Evolutionary conservation across 1,140 invertebrate species (phyloP), one percentile per base, ranked within the genome.

Genomic region (Drosophila mojavensis): DNA sequence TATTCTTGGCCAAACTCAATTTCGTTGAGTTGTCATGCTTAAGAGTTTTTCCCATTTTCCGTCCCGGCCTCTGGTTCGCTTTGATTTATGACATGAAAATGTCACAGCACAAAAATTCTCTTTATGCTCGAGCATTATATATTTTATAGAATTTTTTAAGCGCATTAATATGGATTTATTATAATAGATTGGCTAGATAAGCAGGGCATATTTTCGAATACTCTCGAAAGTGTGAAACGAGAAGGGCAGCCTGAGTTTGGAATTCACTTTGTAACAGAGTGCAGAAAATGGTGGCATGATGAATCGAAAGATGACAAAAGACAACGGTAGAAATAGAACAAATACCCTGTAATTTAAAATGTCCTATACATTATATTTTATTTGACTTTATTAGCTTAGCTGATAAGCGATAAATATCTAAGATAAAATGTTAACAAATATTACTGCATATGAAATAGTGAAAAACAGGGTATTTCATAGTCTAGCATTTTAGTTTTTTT

Each of bases 1-100:
- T 11, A 15, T 5, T 30, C 28, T 6, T 5, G 10, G 45, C 39
- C 59, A 48, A 36, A 61, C 59, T 13, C 62, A 66, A 66, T 15
- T 65, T 54, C n/a, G 6, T 58, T 39, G 11, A 10, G 39, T 24
- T 13, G 36, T 68, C 55, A 47, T 60, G 65, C 55, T 30, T n/a
- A 10, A 13, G 33, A 15, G 17, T 9, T 56, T 56, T 56, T 24
- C 33, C 33, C 41, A 39, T 30, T 51, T 73, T 60, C 41, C 41
- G 24, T 24, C 11, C 43, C 43, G n/a, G 43, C 43, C 17, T 17
- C n/a, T 45, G n/a, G 4, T n/a, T 15, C 47, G 1, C 10, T 67
- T 59, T 67, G 72, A 70, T 75, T 75, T 75, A 75, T 70, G 66
- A 39, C 41, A n/a, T 2, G 33, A 68, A 64, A 43, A 69, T 62